These are phyloP conservation scores for Tinea pellionella DNA, from an alignment of 2,888 invertebrate genomes.

Conservation along the genomic window DNA sequence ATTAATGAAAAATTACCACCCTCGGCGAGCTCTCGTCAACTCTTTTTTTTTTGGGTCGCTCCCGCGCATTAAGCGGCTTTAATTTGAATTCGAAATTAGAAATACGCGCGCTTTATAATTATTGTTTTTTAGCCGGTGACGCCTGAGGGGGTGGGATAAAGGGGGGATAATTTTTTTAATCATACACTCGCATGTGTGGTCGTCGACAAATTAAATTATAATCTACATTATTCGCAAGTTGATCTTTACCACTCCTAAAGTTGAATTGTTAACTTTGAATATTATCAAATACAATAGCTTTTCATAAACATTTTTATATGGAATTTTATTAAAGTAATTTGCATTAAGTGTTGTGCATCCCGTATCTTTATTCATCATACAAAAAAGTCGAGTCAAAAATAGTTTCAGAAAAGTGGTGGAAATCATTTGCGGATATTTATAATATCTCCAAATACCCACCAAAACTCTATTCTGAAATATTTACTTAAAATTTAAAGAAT, in stretches of 20 bases:
- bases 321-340: too few relatives aligned
- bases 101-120: conserved; percentile 70
- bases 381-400: too few relatives aligned
- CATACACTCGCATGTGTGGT: conserved; percentile 11
- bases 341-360: too few relatives aligned
- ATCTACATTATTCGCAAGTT: not conserved
- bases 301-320: not conserved
- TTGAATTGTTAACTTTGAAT: not conserved
- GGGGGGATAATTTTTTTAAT: conserved; percentile 8
- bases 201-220: not conserved
- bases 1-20: conserved; percentile 72
- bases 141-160: conserved; percentile 15
- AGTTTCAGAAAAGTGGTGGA: too few relatives aligned
- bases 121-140: conserved; percentile 58
- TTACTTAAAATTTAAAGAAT: not conserved
- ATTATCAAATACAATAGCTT: not conserved
- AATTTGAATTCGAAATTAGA: conserved; percentile 71
- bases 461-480: too few relatives aligned
- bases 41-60: conserved; percentile 66
- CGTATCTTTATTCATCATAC: too few relatives aligned
- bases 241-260: not conserved
- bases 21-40: conserved; percentile 67
- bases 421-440: too few relatives aligned
- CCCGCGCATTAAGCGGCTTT: conserved; percentile 71
- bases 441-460: too few relatives aligned